A percentile compares a stretch with the other conserved stretches of the same genome.
Evolutionary conservation across 2,888 invertebrate species (phyloP).

Genomic region (Chromoteleia sp.): DNA sequence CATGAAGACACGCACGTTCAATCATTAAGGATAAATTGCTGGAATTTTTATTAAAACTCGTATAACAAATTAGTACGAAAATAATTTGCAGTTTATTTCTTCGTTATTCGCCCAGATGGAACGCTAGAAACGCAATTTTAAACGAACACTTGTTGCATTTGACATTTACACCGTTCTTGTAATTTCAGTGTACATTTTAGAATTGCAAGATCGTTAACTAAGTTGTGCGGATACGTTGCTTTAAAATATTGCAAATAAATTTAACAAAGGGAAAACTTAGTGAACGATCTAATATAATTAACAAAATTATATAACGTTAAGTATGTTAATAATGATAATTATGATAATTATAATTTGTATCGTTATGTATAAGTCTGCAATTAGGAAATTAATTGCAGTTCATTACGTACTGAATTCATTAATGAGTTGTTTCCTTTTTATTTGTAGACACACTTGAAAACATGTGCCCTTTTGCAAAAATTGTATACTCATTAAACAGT

Average conservation of each 20-base stretch:
- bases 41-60: slow-evolving; percentile 16
- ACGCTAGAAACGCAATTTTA: slow-evolving; percentile 31
- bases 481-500: neutral
- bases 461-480: neutral
- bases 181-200: slow-evolving; percentile 17
- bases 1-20: neutral
- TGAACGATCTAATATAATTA: too few species aligned
- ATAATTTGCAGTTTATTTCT: slow-evolving; percentile 28
- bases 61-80: slow-evolving; percentile 20
- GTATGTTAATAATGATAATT: too few species aligned
- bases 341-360: too few species aligned
- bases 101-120: slow-evolving; percentile 22
- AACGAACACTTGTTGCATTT: slow-evolving; percentile 57
- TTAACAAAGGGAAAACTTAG: neutral
- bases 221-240: neutral
- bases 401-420: too few species aligned
- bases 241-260: neutral
- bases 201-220: neutral
- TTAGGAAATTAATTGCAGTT: too few species aligned
- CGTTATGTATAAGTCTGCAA: too few species aligned
- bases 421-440: neutral
- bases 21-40: slow-evolving; percentile 26
- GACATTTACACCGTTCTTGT: slow-evolving; percentile 47
- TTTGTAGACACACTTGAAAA: neutral
- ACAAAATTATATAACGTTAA: too few species aligned